Conservation (phyloP, 2,888 invertebrate genomes). For the Lottia gigantea region DNA sequence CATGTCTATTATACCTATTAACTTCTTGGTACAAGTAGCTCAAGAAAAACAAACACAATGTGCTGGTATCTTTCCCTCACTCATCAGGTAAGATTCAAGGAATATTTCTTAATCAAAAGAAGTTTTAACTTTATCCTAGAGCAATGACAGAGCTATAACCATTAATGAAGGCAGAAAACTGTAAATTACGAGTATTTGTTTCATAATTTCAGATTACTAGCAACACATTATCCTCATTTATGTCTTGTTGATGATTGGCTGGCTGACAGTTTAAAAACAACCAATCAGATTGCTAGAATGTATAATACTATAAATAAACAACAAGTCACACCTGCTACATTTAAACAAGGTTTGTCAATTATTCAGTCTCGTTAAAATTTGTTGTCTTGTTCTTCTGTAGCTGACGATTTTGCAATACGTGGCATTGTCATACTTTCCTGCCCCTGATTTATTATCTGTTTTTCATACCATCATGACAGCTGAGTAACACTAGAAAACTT, state of each 20-base stretch:
- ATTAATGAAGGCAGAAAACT: too few relatives aligned
- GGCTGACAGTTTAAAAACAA: constrained; percentile 72
- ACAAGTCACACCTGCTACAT: constrained; percentile 25
- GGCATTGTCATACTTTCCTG: too few relatives aligned
- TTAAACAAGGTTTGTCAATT: constrained; percentile 29
- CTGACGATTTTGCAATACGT: too few relatives aligned
- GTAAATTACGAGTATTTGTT: too few relatives aligned
- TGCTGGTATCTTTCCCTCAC: constrained; percentile 87
- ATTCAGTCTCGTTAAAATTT: not conserved
- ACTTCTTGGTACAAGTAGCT: constrained; percentile 90
- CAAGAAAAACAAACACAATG: constrained; percentile 92
- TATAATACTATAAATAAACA: constrained; percentile 1
- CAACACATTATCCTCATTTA: constrained; percentile 94
- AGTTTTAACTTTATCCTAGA: too few relatives aligned
- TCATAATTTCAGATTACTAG: constrained; percentile 75
- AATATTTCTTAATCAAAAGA: too few relatives aligned
- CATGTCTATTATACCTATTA: constrained; percentile 90
- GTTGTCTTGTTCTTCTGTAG: too few relatives aligned
- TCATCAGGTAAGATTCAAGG: constrained; percentile 73
- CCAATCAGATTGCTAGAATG: not conserved
- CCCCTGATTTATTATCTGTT: too few relatives aligned
- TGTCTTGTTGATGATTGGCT: constrained; percentile 97
- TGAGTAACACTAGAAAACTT: too few relatives aligned
- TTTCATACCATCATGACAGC: too few relatives aligned
- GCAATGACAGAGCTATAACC: too few relatives aligned